phyloP scores from a whole-genome alignment of 1,140 invertebrate species.

The Hylyphantes graminicola region DNA sequence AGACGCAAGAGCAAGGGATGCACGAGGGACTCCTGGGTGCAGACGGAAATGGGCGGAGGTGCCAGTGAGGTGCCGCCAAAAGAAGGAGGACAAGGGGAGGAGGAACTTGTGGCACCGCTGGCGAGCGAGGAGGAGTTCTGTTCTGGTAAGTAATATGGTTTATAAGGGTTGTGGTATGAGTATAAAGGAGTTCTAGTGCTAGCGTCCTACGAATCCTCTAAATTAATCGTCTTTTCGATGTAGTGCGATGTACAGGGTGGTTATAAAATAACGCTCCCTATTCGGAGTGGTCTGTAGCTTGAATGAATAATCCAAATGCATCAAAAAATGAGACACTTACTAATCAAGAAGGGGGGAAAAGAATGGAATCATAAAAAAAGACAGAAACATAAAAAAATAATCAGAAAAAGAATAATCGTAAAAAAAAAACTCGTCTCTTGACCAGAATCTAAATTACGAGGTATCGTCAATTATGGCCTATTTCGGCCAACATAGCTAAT shows the following conservation, averaged over 20 bases:
- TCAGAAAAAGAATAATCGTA: too few relatives aligned
- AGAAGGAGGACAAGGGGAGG: background rate
- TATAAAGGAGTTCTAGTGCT: background rate
- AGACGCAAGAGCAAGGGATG: conserved; percentile 1
- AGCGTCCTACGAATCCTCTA: background rate
- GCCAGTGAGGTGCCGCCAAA: background rate
- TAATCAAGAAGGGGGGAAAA: too few relatives aligned
- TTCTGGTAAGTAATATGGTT: conserved; percentile 27
- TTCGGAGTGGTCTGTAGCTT: too few relatives aligned
- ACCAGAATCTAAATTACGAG: too few relatives aligned
- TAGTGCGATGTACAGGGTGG: background rate
- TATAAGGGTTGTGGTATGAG: background rate
- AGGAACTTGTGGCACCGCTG: conserved; percentile 23
- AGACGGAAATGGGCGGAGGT: conserved; percentile 13
- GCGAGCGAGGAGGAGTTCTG: conserved; percentile 58
- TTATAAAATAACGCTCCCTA: background rate
- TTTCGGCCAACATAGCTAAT: too few relatives aligned
- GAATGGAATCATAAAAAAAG: too few relatives aligned
- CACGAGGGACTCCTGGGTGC: conserved; percentile 50
- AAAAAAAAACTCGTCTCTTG: too few relatives aligned
- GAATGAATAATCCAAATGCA: too few relatives aligned
- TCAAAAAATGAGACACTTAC: too few relatives aligned
- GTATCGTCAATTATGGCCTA: too few relatives aligned
- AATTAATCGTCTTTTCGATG: background rate
- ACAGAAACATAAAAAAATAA: too few relatives aligned